Conservation (phyloP, 2,113 vertebrate species). For the Lycaon pictus region DNA sequence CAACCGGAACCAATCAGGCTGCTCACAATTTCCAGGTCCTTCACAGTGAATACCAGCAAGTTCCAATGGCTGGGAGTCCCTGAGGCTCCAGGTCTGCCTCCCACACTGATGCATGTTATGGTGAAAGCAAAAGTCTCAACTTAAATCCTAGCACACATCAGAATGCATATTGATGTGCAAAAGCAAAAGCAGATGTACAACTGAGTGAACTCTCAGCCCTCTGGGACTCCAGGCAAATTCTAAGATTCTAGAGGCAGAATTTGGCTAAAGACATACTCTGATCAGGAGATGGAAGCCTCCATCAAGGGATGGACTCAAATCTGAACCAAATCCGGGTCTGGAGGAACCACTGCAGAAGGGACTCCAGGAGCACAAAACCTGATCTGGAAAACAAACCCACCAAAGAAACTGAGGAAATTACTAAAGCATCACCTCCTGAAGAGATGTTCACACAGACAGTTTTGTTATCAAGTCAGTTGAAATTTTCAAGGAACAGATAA, state of each 20-base stretch:
- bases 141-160: background rate
- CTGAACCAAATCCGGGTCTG: background rate
- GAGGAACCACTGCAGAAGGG: background rate
- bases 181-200: background rate
- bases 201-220: background rate
- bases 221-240: background rate
- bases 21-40: background rate
- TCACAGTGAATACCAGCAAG: background rate
- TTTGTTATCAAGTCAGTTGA: slow-evolving; percentile 65
- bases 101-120: background rate
- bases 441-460: slow-evolving; percentile 36
- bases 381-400: slow-evolving; percentile 43
- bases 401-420: slow-evolving; percentile 31
- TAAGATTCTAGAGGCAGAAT: background rate
- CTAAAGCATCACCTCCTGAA: slow-evolving; percentile 35
- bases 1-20: background rate
- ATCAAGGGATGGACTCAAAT: background rate
- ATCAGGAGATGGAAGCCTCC: background rate
- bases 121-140: background rate
- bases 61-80: background rate
- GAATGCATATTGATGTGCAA: background rate
- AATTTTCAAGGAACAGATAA: slow-evolving; percentile 79
- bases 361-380: background rate
- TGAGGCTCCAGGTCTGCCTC: background rate
- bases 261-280: background rate